phyloP scores from a whole-genome alignment of 2,113 vertebrate genomes.

The Gulo gulo region DNA sequence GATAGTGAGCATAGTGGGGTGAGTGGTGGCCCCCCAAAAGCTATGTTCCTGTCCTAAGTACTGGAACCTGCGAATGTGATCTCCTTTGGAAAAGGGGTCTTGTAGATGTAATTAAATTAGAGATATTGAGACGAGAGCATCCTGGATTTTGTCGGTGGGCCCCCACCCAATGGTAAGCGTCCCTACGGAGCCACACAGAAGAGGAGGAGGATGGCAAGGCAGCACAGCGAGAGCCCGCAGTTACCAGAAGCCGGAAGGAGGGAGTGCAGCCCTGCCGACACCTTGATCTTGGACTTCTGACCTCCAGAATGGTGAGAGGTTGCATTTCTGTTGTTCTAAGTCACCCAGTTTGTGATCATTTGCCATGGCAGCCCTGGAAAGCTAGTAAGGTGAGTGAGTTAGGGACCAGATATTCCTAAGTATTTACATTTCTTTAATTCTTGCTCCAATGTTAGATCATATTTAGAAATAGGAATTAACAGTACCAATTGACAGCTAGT shows the following conservation, averaged over 20 bases:
- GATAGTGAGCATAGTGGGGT: no score
- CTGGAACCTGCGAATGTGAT: neutral
- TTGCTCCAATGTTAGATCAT: neutral
- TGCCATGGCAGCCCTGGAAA: no score
- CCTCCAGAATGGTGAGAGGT: neutral
- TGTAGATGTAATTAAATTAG: neutral
- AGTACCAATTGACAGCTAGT: fast-evolving
- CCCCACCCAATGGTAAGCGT: neutral
- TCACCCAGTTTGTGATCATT: neutral
- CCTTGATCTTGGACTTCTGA: no score
- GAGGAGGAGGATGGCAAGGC: neutral
- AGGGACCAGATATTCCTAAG: neutral
- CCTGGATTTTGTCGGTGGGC: neutral
- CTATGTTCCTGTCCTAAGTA: no score
- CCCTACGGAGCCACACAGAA: neutral
- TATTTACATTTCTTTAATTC: neutral
- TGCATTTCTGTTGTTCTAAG: neutral
- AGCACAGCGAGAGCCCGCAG: fast-evolving
- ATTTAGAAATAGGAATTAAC: neutral
- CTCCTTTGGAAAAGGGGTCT: neutral
- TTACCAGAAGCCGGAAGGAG: neutral
- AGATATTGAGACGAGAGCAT: neutral
- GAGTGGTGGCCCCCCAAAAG: neutral
- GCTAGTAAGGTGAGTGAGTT: neutral
- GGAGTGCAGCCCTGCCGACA: fast-evolving